Percentiles rank a stretch among this genome's conserved stretches.
phyloP scores from a whole-genome alignment of 2,797 vertebrate genomes.

The Argya squamiceps region DNA sequence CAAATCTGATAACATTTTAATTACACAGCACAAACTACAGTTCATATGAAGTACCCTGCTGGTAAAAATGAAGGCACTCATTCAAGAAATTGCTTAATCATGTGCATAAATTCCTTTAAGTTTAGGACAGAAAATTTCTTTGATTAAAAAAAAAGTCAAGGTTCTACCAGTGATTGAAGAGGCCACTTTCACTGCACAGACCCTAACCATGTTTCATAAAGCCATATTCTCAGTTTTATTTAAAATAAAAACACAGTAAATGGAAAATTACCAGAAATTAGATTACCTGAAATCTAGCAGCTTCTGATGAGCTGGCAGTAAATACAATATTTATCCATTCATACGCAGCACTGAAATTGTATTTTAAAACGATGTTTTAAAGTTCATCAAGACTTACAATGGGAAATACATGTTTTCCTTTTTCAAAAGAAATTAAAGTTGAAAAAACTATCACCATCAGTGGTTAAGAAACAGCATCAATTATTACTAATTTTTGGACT shows the following conservation, averaged over 20 bases:
- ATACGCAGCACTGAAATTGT: accelerated
- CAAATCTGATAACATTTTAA: slow-evolving; percentile 57
- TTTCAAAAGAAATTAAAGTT: background rate
- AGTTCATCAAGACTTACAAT: background rate
- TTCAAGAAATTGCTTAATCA: slow-evolving; percentile 53
- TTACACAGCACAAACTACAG: slow-evolving; percentile 11
- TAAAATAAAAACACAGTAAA: background rate
- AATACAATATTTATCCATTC: background rate
- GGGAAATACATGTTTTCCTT: background rate
- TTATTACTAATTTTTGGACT: background rate
- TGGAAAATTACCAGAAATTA: background rate
- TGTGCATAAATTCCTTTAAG: slow-evolving; percentile 32
- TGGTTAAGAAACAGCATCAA: background rate
- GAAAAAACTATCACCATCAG: background rate
- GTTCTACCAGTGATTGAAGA: background rate
- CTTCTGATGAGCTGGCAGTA: background rate
- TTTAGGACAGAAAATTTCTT: background rate
- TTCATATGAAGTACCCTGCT: slow-evolving; percentile 25
- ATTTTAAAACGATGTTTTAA: background rate
- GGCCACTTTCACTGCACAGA: background rate
- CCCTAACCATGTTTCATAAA: background rate
- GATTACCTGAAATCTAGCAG: background rate
- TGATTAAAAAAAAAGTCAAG: background rate
- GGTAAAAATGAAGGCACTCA: slow-evolving; percentile 34
- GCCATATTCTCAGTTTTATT: background rate